Evolutionary conservation across 2,113 vertebrate genomes (phyloP).

Genomic region (Microcebus tavaratra): DNA sequence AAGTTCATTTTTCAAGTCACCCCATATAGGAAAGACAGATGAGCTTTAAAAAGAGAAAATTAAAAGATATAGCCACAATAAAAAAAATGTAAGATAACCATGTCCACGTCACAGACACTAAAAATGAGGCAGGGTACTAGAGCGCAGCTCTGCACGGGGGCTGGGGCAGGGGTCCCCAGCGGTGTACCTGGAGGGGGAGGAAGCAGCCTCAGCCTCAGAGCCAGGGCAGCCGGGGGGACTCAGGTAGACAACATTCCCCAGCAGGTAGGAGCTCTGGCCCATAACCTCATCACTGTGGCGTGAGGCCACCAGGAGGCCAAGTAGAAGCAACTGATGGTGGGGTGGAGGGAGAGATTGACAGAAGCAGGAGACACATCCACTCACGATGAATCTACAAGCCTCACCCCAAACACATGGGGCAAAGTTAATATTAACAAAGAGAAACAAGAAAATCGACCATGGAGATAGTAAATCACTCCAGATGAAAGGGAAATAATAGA

Average conservation of each 20-base stretch:
- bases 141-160: rapidly evolving
- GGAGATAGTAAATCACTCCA: neutral
- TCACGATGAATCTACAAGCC: neutral
- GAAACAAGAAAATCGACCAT: neutral
- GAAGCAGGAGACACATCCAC: neutral
- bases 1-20: neutral
- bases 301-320: neutral
- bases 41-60: neutral
- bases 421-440: neutral
- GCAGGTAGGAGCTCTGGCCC: neutral
- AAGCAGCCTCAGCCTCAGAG: neutral
- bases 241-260: neutral
- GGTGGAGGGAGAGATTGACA: rapidly evolving
- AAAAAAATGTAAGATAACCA: neutral
- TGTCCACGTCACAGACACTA: neutral
- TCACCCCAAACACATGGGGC: neutral
- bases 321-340: neutral
- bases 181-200: neutral
- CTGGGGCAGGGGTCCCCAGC: neutral
- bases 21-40: neutral
- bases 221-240: neutral
- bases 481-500: neutral
- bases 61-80: neutral
- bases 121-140: neutral
- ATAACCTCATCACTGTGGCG: neutral